These are phyloP conservation scores for Scaptodrosophila latifasciaeformis DNA, from an alignment of 2,888 invertebrate species.

Conservation along the genomic window DNA sequence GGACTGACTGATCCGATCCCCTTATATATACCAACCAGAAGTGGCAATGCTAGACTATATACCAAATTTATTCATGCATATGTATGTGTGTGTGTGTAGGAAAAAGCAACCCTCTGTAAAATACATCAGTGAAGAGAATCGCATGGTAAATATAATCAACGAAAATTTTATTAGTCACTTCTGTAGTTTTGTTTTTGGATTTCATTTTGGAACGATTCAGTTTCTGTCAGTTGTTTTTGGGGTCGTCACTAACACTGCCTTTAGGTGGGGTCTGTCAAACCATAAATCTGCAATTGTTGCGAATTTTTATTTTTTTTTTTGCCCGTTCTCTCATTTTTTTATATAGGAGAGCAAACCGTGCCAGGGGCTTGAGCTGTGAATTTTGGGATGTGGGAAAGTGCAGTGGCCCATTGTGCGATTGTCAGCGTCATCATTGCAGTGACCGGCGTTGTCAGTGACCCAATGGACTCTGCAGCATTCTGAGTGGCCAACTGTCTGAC, in stretches of 20 bases:
- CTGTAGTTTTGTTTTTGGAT: constrained; percentile 14
- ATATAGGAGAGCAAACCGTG: too few species aligned
- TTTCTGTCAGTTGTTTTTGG: too few species aligned
- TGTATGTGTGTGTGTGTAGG: not conserved
- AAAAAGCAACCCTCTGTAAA: constrained; percentile 4
- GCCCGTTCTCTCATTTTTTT: too few species aligned
- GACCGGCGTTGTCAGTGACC: constrained; percentile 37
- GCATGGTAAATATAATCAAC: constrained; percentile 54
- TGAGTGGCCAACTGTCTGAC: too few species aligned
- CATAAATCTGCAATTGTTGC: constrained; percentile 10
- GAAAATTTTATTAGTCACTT: constrained; percentile 54
- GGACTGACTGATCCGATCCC: not conserved
- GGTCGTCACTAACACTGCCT: constrained; percentile 14
- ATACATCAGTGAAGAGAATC: constrained; percentile 37
- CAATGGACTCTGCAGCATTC: constrained; percentile 29
- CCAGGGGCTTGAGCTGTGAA: too few species aligned
- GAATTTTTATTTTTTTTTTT: constrained; percentile 15
- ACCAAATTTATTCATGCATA: constrained; percentile 13
- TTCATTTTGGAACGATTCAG: constrained; percentile 10
- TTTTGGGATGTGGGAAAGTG: constrained; percentile 46
- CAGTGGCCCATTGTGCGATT: constrained; percentile 52
- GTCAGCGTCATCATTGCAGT: too few species aligned
- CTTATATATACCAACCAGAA: constrained; percentile 1
- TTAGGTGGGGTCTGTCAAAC: not conserved
- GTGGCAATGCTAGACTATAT: not conserved